Evolutionary conservation across 2,113 vertebrate genomes (phyloP).

Genomic region (Odocoileus hemionus): DNA sequence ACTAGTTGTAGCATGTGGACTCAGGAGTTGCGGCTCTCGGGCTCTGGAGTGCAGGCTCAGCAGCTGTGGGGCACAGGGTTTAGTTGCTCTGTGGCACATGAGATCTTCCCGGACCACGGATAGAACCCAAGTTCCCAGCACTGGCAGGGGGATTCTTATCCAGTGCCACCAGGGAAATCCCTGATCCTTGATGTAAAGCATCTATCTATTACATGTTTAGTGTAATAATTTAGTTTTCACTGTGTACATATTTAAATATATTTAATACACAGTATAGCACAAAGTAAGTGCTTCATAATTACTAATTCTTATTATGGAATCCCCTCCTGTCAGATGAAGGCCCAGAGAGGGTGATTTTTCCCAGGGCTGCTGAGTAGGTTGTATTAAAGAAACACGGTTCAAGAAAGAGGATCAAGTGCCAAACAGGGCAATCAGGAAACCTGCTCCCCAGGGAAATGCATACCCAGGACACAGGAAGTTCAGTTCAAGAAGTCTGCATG

Average conservation of each 20-base stretch:
- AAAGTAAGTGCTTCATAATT: neutral
- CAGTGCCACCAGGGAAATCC: neutral
- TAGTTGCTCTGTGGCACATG: neutral
- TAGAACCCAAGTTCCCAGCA: too few relatives aligned
- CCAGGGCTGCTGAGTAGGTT: neutral
- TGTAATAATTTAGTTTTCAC: neutral
- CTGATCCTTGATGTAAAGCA: neutral
- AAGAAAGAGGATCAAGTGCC: neutral
- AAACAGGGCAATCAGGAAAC: neutral
- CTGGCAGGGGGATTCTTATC: too few relatives aligned
- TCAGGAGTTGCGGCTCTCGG: neutral
- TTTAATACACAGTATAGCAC: neutral
- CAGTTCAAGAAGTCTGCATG: neutral
- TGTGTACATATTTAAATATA: neutral
- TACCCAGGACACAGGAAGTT: neutral
- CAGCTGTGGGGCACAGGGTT: neutral
- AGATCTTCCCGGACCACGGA: neutral
- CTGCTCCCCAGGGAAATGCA: neutral
- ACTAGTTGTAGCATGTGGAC: fast-evolving
- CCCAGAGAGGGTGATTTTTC: neutral
- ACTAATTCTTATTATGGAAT: neutral
- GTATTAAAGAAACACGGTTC: neutral
- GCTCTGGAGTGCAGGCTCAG: neutral
- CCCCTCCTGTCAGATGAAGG: neutral
- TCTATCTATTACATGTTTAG: neutral